These are phyloP conservation scores for Berghia stephanieae DNA, from an alignment of 1,140 invertebrate species.

Conservation along the genomic window DNA sequence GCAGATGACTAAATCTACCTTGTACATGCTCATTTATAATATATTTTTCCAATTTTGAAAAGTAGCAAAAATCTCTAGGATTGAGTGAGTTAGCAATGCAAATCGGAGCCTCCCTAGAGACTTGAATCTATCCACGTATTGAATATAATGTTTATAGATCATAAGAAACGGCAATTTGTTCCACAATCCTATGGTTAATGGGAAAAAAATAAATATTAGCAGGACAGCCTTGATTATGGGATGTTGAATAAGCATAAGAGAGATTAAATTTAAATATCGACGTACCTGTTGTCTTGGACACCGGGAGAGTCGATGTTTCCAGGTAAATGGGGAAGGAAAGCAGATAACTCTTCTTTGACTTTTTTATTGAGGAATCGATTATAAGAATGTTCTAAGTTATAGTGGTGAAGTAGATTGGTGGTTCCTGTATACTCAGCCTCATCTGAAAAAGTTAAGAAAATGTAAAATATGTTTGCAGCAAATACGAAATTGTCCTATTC, in stretches of 20 bases:
- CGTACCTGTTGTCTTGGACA: constrained; percentile 75
- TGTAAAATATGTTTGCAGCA: too few species aligned
- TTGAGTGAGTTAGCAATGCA: too few species aligned
- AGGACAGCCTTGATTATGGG: not conserved
- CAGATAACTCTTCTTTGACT: constrained; percentile 92
- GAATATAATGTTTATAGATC: not conserved
- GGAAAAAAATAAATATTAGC: not conserved
- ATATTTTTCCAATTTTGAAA: too few species aligned
- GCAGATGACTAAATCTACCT: too few species aligned
- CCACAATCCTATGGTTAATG: not conserved
- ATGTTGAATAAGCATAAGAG: not conserved
- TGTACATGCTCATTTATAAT: too few species aligned
- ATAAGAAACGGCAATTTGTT: constrained; percentile 11
- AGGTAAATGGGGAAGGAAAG: constrained; percentile 92
- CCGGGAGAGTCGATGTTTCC: constrained; percentile 93
- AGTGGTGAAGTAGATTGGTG: constrained; percentile 95
- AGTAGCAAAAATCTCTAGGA: too few species aligned
- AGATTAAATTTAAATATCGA: not conserved
- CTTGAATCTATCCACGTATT: not conserved
- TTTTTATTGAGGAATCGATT: constrained; percentile 98
- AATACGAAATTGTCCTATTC: too few species aligned
- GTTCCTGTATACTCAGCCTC: constrained; percentile 94
- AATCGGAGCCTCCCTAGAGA: too few species aligned
- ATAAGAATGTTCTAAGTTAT: constrained; percentile 95
- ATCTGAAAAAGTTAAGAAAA: constrained; percentile 77